These are phyloP conservation scores for Diorhabda sublineata DNA, from an alignment of 1,140 invertebrate species.

Conservation along the genomic window DNA sequence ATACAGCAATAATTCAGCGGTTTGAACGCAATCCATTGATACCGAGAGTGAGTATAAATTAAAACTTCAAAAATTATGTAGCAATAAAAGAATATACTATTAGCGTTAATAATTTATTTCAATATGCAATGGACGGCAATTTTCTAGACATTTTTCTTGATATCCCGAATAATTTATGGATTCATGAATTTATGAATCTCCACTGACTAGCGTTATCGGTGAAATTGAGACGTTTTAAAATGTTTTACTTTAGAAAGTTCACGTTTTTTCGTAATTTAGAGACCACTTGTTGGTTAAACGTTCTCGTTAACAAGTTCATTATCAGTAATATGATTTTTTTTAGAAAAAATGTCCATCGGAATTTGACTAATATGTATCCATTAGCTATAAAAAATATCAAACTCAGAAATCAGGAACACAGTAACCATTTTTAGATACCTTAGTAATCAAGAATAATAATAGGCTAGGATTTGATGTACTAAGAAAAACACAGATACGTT, in stretches of 20 bases:
- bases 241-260: background rate
- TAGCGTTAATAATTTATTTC: slow-evolving; percentile 1
- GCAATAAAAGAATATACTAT: slow-evolving; percentile 3
- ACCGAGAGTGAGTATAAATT: background rate
- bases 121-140: slow-evolving; percentile 2
- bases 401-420: no score
- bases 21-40: slow-evolving; percentile 2
- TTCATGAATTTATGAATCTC: background rate
- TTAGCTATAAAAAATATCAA: no score
- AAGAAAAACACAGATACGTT: no score
- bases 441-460: no score
- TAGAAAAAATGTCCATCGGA: no score
- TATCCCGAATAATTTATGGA: background rate
- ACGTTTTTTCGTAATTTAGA: background rate
- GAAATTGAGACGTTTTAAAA: background rate
- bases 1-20: background rate
- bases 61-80: background rate
- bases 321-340: no score
- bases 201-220: background rate
- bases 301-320: no score
- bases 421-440: no score
- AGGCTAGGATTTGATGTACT: no score
- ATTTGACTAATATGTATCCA: no score
- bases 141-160: background rate
- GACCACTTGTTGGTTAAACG: background rate